Base-by-base conservation (phyloP, 2,888 invertebrate species). In the Heliconius charithonia region DNA sequence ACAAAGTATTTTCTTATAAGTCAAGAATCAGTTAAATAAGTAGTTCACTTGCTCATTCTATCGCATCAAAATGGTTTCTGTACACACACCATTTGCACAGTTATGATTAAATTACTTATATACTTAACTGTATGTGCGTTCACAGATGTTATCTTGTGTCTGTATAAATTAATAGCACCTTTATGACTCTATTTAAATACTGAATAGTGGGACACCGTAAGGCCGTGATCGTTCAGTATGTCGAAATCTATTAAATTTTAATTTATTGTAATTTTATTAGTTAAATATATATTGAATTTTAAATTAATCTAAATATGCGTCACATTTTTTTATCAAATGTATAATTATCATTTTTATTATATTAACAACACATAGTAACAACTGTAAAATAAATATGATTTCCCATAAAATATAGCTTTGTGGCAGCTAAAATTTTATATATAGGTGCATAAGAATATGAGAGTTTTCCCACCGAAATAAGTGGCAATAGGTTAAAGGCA, bases 401-500 rank as follows among this genome's bases (percentile, higher is more conserved):
- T 65, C 9, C 16, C 41, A 25, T 41, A 25, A 69, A 69, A 41
- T 67, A 25, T 6, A 27, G 32, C 4, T 10, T 37, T 29, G 37
- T 6, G 37, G n/a, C 32, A 67, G 4, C n/a, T 67, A 41, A 69
- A 10, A 22, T 69, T 4, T 19, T 16, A 69, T 41, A 51, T 51
- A 22, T 51, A 45, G n/a, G 6, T 41, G n/a, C 7, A 66, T n/a
- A 16, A 27, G 63, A 25, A 76, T 59, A 78, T 71, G 69, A 65
- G n/a, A 71, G 22, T 75, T 75, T 81, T 80, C 80, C 78, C 80
- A 81, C 80, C 67, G 75, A 65, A 78, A 75, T 67, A 69, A 80
- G 59, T 62, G 62, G 73, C 69, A 71, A 75, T 78, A 80, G 78
- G 80, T 72, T 78, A 78, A 76, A 80, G 76, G 80, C 80, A 77